Conservation (phyloP, 2,797 vertebrate species). For the Aphelocoma californica region DNA sequence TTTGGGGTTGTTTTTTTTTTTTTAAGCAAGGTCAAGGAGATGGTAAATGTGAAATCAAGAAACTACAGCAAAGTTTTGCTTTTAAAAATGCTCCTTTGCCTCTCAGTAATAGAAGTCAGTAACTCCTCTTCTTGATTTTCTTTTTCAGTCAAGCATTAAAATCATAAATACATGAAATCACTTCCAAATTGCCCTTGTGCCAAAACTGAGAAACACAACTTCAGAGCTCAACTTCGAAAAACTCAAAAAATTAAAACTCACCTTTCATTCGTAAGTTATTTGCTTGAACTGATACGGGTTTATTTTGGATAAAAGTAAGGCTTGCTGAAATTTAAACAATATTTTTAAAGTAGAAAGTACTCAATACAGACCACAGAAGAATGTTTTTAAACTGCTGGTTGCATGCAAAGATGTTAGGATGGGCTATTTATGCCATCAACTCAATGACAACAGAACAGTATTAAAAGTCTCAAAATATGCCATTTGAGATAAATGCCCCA, state of each 20-base stretch:
- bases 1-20: not conserved
- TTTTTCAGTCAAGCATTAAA: not conserved
- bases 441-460: not conserved
- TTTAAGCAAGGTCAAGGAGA: not conserved
- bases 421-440: not conserved
- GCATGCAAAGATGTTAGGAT: not conserved
- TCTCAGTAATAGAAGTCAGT: not conserved
- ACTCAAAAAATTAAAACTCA: not conserved
- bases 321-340: not conserved
- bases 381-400: not conserved
- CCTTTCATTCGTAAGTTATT: not conserved
- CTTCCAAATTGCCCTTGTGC: not conserved
- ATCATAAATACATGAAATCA: not conserved
- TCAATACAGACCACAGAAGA: not conserved
- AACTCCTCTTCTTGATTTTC: not conserved
- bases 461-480: not conserved
- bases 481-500: not conserved
- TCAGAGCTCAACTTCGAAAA: not conserved
- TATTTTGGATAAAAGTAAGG: not conserved
- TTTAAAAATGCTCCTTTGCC: not conserved
- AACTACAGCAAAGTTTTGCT: not conserved
- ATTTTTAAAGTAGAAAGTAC: not conserved
- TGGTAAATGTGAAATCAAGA: not conserved
- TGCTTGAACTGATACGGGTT: not conserved
- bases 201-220: not conserved